Base-by-base conservation (phyloP, 1,140 invertebrate genomes). In the Antheraea mylitta region DNA sequence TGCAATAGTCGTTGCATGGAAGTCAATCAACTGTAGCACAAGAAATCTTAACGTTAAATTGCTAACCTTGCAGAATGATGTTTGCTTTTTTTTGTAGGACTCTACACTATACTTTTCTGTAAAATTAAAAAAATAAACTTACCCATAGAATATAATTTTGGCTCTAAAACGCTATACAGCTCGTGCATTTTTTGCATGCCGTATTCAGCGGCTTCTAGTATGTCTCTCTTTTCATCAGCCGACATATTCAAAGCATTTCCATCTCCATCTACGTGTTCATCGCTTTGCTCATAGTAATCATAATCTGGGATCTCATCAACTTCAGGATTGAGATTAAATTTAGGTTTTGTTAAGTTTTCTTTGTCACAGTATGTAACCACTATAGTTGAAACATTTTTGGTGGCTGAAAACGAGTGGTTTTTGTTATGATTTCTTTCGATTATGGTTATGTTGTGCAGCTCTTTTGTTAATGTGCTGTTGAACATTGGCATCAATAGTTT, bases 61-160 rank as follows among this genome's bases (percentile, higher is more conserved):
- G 22, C 22, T 30, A 30, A 30, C 4, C 22, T 30, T 30, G 22
- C 22, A 30, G 22, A 30, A 30, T 30, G 1, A 30, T 30, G 4
- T 30, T 30, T 30, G 4, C 4, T 30, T 4, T 4, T 30, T 30
- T 30, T 30, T 30, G 22, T 30, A 30, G 38, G 38, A 11, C 7
- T 0, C 1, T 16, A 53, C 9, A 13, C 5, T 16, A 16, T 16
- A 53, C 16, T n/a, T n/a, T n/a, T n/a, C n/a, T 53, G 6, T 53
- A 42, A n/a, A 53, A 53, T 2, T 6, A 53, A 53, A 2, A 53
- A 53, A 16, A 16, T 13, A 53, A 18, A 92, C 93, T 93, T 77
- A 96, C 95, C 95, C 93, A 95, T 94, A 64, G 94, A 93, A 84
- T 95, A 96, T 6, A 96, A 91, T 73, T 94, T 93, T 2, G 95